These are phyloP conservation scores for Scaptomyza parva DNA, from an alignment of 2,888 invertebrate species.

Conservation along the genomic window DNA sequence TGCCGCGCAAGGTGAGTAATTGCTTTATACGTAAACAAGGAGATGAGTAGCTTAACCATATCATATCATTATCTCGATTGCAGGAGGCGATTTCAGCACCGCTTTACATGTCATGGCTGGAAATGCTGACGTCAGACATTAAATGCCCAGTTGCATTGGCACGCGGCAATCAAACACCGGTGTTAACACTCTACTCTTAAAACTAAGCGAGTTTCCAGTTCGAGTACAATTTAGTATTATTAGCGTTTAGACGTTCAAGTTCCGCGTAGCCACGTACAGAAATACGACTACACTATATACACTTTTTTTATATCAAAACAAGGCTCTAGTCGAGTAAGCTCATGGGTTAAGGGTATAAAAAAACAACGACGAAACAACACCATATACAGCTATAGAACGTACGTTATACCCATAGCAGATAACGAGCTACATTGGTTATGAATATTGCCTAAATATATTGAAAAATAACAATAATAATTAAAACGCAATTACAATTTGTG, in stretches of 20 bases:
- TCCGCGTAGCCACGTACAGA: constrained; percentile 44
- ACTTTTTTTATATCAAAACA: constrained; percentile 26
- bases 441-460: constrained; percentile 47
- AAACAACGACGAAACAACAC: no score
- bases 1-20: constrained; percentile 91
- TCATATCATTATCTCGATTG: constrained; percentile 18
- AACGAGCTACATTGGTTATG: constrained; percentile 51
- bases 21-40: background rate
- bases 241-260: constrained; percentile 73
- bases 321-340: no score
- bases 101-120: constrained; percentile 98
- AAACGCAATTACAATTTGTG: constrained; percentile 44
- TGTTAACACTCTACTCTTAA: constrained; percentile 95
- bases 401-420: constrained; percentile 55
- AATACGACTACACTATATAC: constrained; percentile 10
- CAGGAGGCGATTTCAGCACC: constrained; percentile 94
- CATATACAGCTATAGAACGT: constrained; percentile 61
- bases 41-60: background rate
- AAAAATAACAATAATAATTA: constrained; percentile 34
- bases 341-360: no score
- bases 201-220: constrained; percentile 62
- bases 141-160: constrained; percentile 94
- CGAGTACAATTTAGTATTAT: constrained; percentile 80
- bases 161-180: constrained; percentile 94
- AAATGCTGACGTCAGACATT: constrained; percentile 94